phyloP scores from a whole-genome alignment of 2,113 vertebrate genomes.

The Siphamia tubifer region DNA sequence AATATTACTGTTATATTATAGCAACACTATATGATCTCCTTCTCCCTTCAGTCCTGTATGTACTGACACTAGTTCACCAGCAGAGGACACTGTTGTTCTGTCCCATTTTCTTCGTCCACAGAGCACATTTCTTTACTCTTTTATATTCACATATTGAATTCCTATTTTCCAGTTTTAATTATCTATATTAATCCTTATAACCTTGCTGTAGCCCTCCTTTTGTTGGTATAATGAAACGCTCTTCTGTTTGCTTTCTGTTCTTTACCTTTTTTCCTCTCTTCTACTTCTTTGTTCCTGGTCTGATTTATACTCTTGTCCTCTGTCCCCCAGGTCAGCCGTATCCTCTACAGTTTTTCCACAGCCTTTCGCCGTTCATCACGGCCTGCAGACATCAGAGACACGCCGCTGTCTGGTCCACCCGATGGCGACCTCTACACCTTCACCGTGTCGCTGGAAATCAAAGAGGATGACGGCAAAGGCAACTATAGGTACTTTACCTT shows the following conservation, averaged over 20 bases:
- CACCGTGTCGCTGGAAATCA: conserved; percentile 92
- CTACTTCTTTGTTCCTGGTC: background rate
- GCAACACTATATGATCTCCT: too few species aligned
- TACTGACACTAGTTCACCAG: conserved; percentile 1
- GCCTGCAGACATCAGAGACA: conserved; percentile 86
- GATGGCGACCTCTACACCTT: conserved; percentile 94
- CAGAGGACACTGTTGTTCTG: conserved; percentile 42
- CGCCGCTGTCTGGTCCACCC: conserved; percentile 78
- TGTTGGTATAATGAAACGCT: too few species aligned
- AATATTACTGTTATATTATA: too few species aligned
- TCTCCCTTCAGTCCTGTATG: background rate
- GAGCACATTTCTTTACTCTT: background rate
- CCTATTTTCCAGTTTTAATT: background rate
- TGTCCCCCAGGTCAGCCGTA: conserved; percentile 89
- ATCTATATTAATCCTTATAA: background rate
- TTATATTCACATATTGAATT: background rate
- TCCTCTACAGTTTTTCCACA: conserved; percentile 95
- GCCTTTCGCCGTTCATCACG: conserved; percentile 93
- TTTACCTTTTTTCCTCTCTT: background rate
- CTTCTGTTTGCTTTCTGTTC: background rate
- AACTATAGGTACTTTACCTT: conserved; percentile 88
- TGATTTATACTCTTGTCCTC: background rate
- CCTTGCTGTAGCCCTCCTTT: too few species aligned
- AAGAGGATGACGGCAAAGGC: conserved; percentile 97
- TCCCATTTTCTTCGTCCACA: background rate